Evolutionary conservation across 2,113 vertebrate genomes (phyloP), one percentile per base, ranked within the genome.

Genomic region (Zonotrichia leucophrys): DNA sequence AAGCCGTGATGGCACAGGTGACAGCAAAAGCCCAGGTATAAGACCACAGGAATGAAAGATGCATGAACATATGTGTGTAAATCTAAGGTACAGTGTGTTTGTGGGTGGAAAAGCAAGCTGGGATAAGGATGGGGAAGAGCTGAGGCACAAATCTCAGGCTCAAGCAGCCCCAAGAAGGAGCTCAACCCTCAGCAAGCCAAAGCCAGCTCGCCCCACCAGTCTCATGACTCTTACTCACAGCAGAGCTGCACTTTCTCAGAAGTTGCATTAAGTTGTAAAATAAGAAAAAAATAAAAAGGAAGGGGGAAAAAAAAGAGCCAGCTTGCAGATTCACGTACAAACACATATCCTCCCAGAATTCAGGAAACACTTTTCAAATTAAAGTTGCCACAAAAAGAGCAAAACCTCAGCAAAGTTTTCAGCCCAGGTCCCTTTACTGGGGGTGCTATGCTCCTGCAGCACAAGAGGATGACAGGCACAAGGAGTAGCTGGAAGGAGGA

Each of bases 221-320:
- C 94, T 67, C 90, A 80, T 95, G 91, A 96, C 80, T 92, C 68
- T 95, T 94, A 88, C 86, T 92, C 92, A 94, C 85, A 77, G 31
- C 64, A 73, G 83, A 89, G 74, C 84, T 83, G 74, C 14, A 22
- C 74, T 94, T 75, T 77, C 76, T 84, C 78, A 72, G 30, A 89
- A 76, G 69, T 84, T 95, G 84, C 85, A 77, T 42, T 74, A 92
- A 89, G 63, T 52, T 64, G 33, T 53, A 79, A 96, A 96, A 63
- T 24, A 66, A 70, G 31, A 64, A 31, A 78, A 87, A 59, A 77
- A 35, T 35, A 76, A 50, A 46, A 50, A 35, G 52, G 25, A 66
- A 49, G 19, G 10, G 1, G 2, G 3, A 89, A 64, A 76, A 76
- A 76, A 89, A 55, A 30, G 37, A 30, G n/a, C 31, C 62, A 66